Base-by-base conservation (phyloP, 2,797 vertebrate species). In the Lagodon rhomboides region DNA sequence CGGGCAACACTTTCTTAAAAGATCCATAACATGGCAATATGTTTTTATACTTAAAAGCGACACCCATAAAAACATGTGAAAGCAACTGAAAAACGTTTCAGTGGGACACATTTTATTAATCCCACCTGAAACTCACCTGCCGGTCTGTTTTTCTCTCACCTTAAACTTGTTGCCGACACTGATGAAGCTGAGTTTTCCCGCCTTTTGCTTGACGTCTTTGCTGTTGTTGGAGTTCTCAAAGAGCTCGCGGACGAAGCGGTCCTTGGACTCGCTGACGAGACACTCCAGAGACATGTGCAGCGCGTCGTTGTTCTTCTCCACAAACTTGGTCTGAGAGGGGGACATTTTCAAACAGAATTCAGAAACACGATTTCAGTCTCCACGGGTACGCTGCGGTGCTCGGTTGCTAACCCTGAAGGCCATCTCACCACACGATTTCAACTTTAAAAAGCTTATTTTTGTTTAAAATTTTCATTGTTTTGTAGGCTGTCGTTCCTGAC, bases 291-390 rank as follows among this genome's bases (percentile, higher is more conserved):
- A 99, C 97, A 97, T 97, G 89, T 99, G 98, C 76, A 99, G 95
- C 1, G 98, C 98, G 44, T 99, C 98, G 27, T 99, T 99, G 92
- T 99, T 99, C 94, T 99, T 99, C 93, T 99, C 98, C 95, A 99
- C 98, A 90, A 99, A 99, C 85, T 97, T 96, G 73, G 89, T 97
- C 98, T 99, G 94, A 81, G 90, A 41, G 4, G 15, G 4, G 1
- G 15, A 61, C 18, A 43, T 38, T 59, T 60, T 20, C 4, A 60
- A 15, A 44, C 54, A 50, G 20, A 54, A 1, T 64, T 64, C 1
- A 46, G 4, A 54, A 58, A 59, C 53, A 46, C 0, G 16, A 22
- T 44, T 20, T 64, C 20, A 62, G 5, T 11, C 34, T 23, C 13
- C 15, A 2, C 49, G 25, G 73, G 60, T 17, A 4, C 5, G 18